Conservation (phyloP, 2,888 invertebrate species). For the Leptinotarsa rubiginosa region DNA sequence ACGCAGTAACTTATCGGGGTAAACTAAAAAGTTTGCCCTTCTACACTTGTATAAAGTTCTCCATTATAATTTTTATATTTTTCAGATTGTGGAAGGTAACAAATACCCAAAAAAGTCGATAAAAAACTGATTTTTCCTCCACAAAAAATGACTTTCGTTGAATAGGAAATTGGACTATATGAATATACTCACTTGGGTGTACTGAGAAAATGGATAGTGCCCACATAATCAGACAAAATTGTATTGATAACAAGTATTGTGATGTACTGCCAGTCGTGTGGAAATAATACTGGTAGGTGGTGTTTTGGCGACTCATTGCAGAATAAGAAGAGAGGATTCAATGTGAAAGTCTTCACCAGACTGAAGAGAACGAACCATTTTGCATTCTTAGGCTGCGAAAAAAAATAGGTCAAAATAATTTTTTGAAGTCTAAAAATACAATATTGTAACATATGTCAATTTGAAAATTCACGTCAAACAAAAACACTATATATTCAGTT, state of each 20-base stretch:
- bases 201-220: conserved; percentile 1
- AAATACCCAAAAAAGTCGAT: too few species aligned
- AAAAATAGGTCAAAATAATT: background rate
- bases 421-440: background rate
- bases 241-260: background rate
- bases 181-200: conserved; percentile 14
- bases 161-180: too few species aligned
- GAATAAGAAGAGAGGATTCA: conserved; percentile 29
- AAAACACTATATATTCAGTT: too few species aligned
- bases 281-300: conserved; percentile 30
- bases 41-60: too few species aligned
- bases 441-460: background rate
- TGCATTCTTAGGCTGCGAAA: conserved; percentile 21
- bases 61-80: too few species aligned
- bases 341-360: conserved; percentile 9
- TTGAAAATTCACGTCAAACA: background rate
- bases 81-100: too few species aligned
- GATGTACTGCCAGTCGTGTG: conserved; percentile 37
- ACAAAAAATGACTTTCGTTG: too few species aligned
- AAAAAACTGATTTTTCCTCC: too few species aligned
- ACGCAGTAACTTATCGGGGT: too few species aligned
- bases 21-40: too few species aligned
- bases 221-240: background rate
- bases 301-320: conserved; percentile 32
- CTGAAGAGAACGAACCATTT: conserved; percentile 11